Evolutionary conservation across 1,140 invertebrate genomes (phyloP).

Genomic region (Drosophila bocqueti): DNA sequence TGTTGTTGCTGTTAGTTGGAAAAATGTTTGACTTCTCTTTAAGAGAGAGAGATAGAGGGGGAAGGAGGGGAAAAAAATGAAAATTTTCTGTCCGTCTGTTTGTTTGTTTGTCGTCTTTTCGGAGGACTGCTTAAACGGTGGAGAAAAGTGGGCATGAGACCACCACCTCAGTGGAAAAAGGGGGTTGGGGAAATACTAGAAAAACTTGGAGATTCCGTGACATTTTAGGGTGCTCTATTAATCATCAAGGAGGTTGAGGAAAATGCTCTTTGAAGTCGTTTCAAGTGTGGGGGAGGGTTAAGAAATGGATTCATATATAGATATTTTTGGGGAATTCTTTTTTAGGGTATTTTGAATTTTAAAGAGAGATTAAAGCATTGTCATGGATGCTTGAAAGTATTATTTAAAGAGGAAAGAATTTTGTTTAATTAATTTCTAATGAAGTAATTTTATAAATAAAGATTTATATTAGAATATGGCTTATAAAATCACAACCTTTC

Average conservation of each 20-base stretch:
- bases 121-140: conserved; percentile 17
- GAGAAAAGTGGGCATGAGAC: neutral
- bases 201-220: conserved; percentile 16
- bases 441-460: neutral
- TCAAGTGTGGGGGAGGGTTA: conserved; percentile 1
- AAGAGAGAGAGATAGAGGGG: neutral
- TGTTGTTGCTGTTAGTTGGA: conserved; percentile 55
- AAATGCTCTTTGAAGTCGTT: conserved; percentile 24
- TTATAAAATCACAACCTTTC: neutral
- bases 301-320: neutral
- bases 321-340: neutral
- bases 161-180: neutral
- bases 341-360: neutral
- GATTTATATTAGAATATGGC: neutral
- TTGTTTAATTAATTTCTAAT: neutral
- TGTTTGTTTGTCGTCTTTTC: conserved; percentile 12
- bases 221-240: conserved; percentile 33
- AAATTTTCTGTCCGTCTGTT: conserved; percentile 14
- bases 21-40: conserved; percentile 54
- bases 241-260: conserved; percentile 3
- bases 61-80: conserved; percentile 19
- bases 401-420: neutral
- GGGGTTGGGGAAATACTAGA: neutral
- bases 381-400: neutral
- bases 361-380: neutral